A percentile compares a stretch with the other conserved stretches of the same genome.
These are phyloP conservation scores for Ispidina picta DNA, from an alignment of 2,797 vertebrate genomes.

Conservation along the genomic window DNA sequence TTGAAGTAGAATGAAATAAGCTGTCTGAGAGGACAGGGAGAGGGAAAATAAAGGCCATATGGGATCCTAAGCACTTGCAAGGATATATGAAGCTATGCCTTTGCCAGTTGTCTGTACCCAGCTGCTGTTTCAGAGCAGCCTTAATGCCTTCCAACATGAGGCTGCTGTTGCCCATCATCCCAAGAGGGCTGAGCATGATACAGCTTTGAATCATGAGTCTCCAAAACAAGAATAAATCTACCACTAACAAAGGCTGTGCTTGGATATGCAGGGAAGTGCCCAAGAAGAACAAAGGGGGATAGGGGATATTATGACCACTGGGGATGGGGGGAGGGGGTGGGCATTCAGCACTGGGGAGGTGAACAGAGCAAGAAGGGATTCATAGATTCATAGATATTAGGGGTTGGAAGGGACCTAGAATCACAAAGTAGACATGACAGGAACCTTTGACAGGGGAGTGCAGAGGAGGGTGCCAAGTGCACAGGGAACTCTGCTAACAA, in stretches of 20 bases:
- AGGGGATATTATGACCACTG: too few relatives aligned
- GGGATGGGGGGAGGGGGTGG: too few relatives aligned
- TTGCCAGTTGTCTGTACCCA: not conserved
- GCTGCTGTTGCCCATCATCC: not conserved
- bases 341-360: not conserved
- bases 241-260: not conserved
- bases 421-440: not conserved
- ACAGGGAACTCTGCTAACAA: not conserved
- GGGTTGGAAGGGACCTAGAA: not conserved
- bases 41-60: not conserved
- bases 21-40: not conserved
- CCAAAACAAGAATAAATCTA: not conserved
- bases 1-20: not conserved
- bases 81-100: not conserved
- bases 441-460: rapidly evolving
- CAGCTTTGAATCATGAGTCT: conserved; percentile 6
- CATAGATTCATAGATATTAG: too few relatives aligned
- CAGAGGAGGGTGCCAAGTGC: not conserved
- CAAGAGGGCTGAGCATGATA: not conserved
- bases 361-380: not conserved
- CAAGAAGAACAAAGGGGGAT: too few relatives aligned
- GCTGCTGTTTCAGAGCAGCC: not conserved
- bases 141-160: not conserved
- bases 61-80: not conserved
- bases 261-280: not conserved